Percentiles rank a stretch among this genome's conserved stretches.
Conservation (phyloP, 1,140 invertebrate genomes). For the Pseudomyrmex cubaensis region DNA sequence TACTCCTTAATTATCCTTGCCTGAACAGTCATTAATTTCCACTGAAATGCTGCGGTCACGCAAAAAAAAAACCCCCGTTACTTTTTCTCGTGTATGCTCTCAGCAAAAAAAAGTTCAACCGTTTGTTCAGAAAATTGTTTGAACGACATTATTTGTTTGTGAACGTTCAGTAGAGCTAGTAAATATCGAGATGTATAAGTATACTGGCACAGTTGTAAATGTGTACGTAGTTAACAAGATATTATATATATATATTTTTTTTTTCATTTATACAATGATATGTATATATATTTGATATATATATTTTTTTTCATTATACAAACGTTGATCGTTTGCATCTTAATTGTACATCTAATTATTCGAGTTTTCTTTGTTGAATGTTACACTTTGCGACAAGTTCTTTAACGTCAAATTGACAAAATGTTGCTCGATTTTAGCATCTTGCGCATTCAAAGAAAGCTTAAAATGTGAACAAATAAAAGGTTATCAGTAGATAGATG, state of each 20-base stretch:
- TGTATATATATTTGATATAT: too few relatives aligned
- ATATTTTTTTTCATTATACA: too few relatives aligned
- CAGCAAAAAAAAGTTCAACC: not conserved
- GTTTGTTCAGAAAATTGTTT: not conserved
- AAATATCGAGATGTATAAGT: not conserved
- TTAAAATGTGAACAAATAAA: not conserved
- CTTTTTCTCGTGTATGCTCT: slow-evolving; percentile 39
- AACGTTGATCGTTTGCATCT: not conserved
- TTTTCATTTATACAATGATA: too few relatives aligned
- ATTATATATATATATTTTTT: too few relatives aligned
- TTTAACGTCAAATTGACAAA: slow-evolving; percentile 32
- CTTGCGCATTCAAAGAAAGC: slow-evolving; percentile 1
- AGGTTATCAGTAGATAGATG: too few relatives aligned
- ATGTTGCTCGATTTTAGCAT: slow-evolving; percentile 4
- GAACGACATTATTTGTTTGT: slow-evolving; percentile 1
- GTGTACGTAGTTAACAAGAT: too few relatives aligned
- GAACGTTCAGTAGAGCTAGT: too few relatives aligned
- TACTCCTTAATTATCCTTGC: slow-evolving; percentile 72
- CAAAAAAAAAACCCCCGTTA: slow-evolving; percentile 10
- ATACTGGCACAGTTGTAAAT: too few relatives aligned
- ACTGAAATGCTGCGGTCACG: slow-evolving; percentile 50
- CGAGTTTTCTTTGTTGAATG: not conserved
- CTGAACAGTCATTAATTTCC: slow-evolving; percentile 68
- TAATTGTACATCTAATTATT: not conserved
- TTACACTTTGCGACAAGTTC: slow-evolving; percentile 25